phyloP scores from a whole-genome alignment of 1,140 invertebrate species.

The Drosophila azteca region DNA sequence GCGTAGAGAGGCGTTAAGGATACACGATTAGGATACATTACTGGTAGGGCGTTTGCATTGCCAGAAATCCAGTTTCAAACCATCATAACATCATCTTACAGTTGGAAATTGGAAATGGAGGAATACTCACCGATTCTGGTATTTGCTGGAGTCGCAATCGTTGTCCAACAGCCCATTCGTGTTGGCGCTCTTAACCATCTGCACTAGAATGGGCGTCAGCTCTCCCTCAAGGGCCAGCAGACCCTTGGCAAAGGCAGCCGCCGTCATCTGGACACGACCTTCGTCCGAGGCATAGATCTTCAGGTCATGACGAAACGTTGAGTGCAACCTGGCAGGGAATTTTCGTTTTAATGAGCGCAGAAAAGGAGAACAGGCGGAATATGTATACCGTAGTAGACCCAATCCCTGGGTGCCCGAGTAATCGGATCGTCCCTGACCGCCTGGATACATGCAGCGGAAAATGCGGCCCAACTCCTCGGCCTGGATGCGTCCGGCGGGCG shows the following conservation, averaged over 20 bases:
- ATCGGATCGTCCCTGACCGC: slow-evolving; percentile 91
- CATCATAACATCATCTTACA: not conserved
- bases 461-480: slow-evolving; percentile 98
- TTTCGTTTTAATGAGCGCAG: not conserved
- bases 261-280: slow-evolving; percentile 99
- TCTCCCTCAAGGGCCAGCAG: slow-evolving; percentile 98
- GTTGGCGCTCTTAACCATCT: slow-evolving; percentile 99
- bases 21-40: too few species aligned
- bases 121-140: slow-evolving; percentile 94
- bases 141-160: slow-evolving; percentile 98
- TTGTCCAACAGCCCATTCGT: slow-evolving; percentile 99
- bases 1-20: slow-evolving; percentile 26
- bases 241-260: slow-evolving; percentile 99
- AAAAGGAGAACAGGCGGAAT: not conserved
- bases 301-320: slow-evolving; percentile 98
- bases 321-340: slow-evolving; percentile 90
- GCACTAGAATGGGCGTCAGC: slow-evolving; percentile 98
- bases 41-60: not conserved
- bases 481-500: slow-evolving; percentile 98
- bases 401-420: slow-evolving; percentile 93
- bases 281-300: slow-evolving; percentile 99
- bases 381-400: slow-evolving; percentile 89
- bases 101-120: too few species aligned
- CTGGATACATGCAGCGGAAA: slow-evolving; percentile 99
- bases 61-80: not conserved